A percentile compares a stretch with the other conserved stretches of the same genome.
Evolutionary conservation across 1,140 invertebrate genomes (phyloP).

Genomic region (Campoletis sonorensis): DNA sequence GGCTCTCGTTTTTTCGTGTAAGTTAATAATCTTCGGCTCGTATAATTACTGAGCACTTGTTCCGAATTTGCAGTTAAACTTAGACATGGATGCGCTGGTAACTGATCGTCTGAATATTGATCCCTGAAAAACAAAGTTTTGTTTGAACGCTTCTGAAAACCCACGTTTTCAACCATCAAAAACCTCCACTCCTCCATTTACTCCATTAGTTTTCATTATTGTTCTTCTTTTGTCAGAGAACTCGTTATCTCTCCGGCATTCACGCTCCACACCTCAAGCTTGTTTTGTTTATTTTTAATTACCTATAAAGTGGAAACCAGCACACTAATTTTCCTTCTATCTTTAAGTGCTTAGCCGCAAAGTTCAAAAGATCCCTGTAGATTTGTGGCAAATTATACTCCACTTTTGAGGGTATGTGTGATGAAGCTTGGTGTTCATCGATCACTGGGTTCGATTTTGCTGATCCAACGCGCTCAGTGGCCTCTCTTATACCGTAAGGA

Average conservation of each 20-base stretch:
- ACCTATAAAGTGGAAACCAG: slow-evolving; percentile 94
- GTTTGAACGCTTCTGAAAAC: not conserved
- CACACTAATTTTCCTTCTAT: slow-evolving; percentile 89
- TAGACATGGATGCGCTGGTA: slow-evolving; percentile 90
- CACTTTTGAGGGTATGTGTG: slow-evolving; percentile 92
- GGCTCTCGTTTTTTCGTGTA: slow-evolving; percentile 87
- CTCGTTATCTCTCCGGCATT: too few species aligned
- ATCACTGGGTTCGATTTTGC: slow-evolving; percentile 79
- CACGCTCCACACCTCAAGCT: too few species aligned
- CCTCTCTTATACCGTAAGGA: slow-evolving; percentile 96
- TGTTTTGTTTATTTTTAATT: slow-evolving; percentile 49
- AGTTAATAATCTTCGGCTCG: slow-evolving; percentile 89
- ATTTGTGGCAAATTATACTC: slow-evolving; percentile 89
- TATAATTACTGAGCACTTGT: slow-evolving; percentile 87
- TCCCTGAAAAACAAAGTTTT: slow-evolving; percentile 76
- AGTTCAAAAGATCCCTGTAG: slow-evolving; percentile 89
- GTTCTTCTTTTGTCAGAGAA: too few species aligned
- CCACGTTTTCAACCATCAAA: not conserved
- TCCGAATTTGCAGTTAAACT: slow-evolving; percentile 89
- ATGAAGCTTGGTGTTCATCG: slow-evolving; percentile 79
- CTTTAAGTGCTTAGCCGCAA: slow-evolving; percentile 86
- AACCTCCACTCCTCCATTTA: too few species aligned
- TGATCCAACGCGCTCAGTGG: slow-evolving; percentile 90
- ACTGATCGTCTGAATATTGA: slow-evolving; percentile 84
- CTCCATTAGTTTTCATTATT: too few species aligned